Conservation (phyloP, 2,888 invertebrate species). For the Agrochola lota region DNA sequence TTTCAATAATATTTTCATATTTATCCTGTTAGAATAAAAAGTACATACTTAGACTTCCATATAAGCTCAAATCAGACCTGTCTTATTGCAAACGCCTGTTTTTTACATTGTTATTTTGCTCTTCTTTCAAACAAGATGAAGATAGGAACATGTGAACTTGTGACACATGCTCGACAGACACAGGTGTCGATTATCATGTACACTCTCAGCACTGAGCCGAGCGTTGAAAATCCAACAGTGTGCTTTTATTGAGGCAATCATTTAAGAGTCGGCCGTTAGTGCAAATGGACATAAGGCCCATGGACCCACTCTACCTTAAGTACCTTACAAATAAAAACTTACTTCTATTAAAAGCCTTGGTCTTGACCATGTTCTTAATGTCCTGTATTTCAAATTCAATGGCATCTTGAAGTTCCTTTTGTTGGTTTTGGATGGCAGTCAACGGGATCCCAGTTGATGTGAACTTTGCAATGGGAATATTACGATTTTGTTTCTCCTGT, state of each 20-base stretch:
- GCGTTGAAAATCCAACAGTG: no score
- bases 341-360: conserved; percentile 76
- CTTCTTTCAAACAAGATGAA: background rate
- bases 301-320: background rate
- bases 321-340: conserved; percentile 45
- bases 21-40: background rate
- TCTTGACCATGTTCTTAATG: conserved; percentile 78
- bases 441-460: conserved; percentile 79
- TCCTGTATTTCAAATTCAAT: conserved; percentile 76
- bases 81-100: background rate
- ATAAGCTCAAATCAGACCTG: background rate
- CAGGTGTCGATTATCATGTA: background rate
- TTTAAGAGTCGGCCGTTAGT: background rate
- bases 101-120: background rate
- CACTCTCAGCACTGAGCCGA: no score
- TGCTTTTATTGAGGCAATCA: background rate
- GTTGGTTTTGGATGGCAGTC: conserved; percentile 73
- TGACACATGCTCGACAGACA: background rate
- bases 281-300: background rate
- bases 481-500: conserved; percentile 71
- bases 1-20: background rate
- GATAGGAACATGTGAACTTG: background rate
- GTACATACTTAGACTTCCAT: background rate
- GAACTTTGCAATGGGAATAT: conserved; percentile 73
- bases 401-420: conserved; percentile 71